phyloP scores from a whole-genome alignment of 2,888 invertebrate genomes.

The Piscicola geometra region DNA sequence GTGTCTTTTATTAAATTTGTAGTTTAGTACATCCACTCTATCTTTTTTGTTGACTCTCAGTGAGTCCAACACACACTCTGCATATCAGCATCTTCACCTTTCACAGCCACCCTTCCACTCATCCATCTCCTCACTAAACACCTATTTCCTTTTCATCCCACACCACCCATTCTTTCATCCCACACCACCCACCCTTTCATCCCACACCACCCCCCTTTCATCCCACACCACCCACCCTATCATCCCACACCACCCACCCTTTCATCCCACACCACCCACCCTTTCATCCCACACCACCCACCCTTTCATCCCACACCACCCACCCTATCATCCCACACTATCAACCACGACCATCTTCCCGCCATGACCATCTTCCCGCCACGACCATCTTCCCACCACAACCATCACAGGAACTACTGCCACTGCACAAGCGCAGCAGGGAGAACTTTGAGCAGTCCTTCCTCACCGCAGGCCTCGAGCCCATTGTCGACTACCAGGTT shows the following conservation, averaged over 20 bases:
- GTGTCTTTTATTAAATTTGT: too few relatives aligned
- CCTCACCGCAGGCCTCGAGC: conserved; percentile 72
- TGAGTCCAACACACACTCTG: too few relatives aligned
- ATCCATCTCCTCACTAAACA: too few relatives aligned
- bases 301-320: background rate
- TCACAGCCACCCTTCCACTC: too few relatives aligned
- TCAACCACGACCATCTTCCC: background rate
- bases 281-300: background rate
- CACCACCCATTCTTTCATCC: background rate
- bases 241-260: background rate
- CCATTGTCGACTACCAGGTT: conserved; percentile 66
- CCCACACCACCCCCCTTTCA: background rate
- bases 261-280: background rate
- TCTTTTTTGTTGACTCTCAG: too few relatives aligned
- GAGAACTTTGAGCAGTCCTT: conserved; percentile 75
- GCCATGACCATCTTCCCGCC: background rate
- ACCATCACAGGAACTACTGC: conserved; percentile 76
- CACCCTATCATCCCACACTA: background rate
- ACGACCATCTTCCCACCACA: background rate
- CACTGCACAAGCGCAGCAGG: conserved; percentile 85
- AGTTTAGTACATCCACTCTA: too few relatives aligned
- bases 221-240: background rate
- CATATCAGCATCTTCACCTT: too few relatives aligned
- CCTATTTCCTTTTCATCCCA: too few relatives aligned
- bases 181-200: background rate